Percentiles rank a stretch among this genome's conserved stretches.
phyloP scores from a whole-genome alignment of 2,113 vertebrate genomes.

The Heloderma charlesbogerti region DNA sequence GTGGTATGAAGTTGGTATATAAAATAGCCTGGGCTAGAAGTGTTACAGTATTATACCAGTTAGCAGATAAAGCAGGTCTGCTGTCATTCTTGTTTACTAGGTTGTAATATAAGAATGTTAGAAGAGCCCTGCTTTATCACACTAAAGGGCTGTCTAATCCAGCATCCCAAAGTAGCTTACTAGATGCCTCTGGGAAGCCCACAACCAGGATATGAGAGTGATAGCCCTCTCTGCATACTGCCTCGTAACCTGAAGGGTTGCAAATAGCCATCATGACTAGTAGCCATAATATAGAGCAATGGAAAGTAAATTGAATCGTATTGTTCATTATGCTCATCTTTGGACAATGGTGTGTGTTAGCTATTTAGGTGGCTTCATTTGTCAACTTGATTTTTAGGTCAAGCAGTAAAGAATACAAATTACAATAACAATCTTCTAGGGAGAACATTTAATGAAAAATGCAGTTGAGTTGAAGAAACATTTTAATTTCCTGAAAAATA shows the following conservation, averaged over 20 bases:
- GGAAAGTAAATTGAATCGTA: not conserved
- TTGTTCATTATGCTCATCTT: not conserved
- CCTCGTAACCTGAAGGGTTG: not conserved
- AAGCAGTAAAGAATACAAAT: not conserved
- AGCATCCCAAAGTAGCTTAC: not conserved
- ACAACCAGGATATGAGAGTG: not conserved
- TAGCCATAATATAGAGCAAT: not conserved
- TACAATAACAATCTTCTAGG: not conserved
- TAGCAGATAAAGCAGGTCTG: not conserved
- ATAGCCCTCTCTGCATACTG: not conserved
- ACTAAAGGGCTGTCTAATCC: not conserved
- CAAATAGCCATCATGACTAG: not conserved
- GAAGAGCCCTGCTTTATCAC: not conserved
- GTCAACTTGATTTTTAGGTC: not conserved
- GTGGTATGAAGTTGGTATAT: not conserved
- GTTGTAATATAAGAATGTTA: not conserved
- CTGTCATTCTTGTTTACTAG: not conserved
- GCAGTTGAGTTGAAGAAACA: not conserved
- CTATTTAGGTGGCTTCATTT: not conserved
- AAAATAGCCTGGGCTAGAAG: not conserved
- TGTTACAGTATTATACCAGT: not conserved
- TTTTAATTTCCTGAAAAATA: not conserved
- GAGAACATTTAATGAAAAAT: not conserved
- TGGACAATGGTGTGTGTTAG: not conserved
- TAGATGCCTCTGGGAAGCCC: not conserved